Base-by-base conservation (phyloP, 2,888 invertebrate species). In the Phengaris alcon region DNA sequence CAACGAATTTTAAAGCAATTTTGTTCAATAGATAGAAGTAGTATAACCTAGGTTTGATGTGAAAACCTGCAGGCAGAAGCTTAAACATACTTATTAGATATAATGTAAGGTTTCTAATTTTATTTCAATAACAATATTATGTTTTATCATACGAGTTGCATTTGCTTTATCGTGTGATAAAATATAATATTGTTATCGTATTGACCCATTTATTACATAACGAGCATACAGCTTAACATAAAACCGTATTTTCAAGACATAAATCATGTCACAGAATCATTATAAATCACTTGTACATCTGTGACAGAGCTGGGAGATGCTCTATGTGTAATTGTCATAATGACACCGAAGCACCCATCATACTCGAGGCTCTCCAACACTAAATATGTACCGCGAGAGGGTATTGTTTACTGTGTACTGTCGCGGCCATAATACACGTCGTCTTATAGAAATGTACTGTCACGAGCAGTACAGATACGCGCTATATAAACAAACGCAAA, bases 271-370 rank as follows among this genome's bases (percentile, higher is more conserved):
- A 64, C 52, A 52, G 52, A 52, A 12, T 22, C 15, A 64, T 64
- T 64, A 44, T 64, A 12, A 64, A 44, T 64, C 64, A 64, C 35
- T 64, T 44, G 59, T 10, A 15, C 64, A 64, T 12, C 35, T 44
- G 59, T 10, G 22, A 64, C 5, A 64, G 12, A 64, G 10, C 35
- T 12, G 64, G 35, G 44, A 64, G 64, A 64, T 44, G 64, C 64
- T 69, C 69, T 69, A 68, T 68, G n/a, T 46, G 13, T 48, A 69
- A 69, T 46, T 69, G 15, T 48, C 69, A 48, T 69, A 48, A 69
- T 48, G 46, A 69, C 44, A 68, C n/a, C n/a, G n/a, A 69, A 69
- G 69, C 15, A 69, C 69, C 48, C 69, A 69, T 69, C 69, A 69
- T 69, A 69, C 69, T 69, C 15, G 48, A 69, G 44, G 69, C 46